Evolutionary conservation across 2,888 invertebrate species (phyloP), one percentile per base, ranked within the genome.

Genomic region (Phengaris alcon): DNA sequence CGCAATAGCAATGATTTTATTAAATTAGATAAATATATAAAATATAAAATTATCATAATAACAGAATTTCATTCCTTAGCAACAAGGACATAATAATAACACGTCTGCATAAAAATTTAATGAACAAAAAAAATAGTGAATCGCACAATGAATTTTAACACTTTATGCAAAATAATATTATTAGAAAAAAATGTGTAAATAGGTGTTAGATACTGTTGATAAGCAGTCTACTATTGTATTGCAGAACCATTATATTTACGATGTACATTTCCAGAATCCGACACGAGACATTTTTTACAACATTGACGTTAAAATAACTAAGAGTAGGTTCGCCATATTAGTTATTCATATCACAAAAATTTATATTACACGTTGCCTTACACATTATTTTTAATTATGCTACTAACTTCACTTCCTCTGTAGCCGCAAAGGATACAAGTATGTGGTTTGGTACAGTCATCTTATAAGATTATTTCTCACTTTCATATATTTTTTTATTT

Each of bases 251-350:
- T 13, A 22, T 64, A 64, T 35, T 64, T 13, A 44, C 35, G 35
- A 4, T 35, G 12, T 64, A 64, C 10, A 64, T 64, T 44, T 35
- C 35, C 35, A 12, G 64, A 64, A 64, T 52, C 10, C 52, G 1
- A 64, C 64, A 13, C 64, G 35, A 64, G 35, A 64, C 64, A 64
- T 44, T 64, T 59, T 64, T 64, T 59, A 59, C 5, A 59, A 64
- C 35, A 35, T 2, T 64, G 35, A 64, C 64, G 64, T 35, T 12
- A 35, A 12, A 64, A 12, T 35, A 10, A 9, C 64, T 35, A 64
- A 8, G 35, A 35, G 35, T 35, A 35, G 35, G 64, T 64, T 64
- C 7, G 44, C 64, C 64, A 64, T 35, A 64, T 59, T 59, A 59
- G n/a, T 59, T 44, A 64, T 48, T 48, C 48, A 48, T 48, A 48